Conservation (phyloP, 2,113 vertebrate genomes). For the Seriola aureovittata region DNA sequence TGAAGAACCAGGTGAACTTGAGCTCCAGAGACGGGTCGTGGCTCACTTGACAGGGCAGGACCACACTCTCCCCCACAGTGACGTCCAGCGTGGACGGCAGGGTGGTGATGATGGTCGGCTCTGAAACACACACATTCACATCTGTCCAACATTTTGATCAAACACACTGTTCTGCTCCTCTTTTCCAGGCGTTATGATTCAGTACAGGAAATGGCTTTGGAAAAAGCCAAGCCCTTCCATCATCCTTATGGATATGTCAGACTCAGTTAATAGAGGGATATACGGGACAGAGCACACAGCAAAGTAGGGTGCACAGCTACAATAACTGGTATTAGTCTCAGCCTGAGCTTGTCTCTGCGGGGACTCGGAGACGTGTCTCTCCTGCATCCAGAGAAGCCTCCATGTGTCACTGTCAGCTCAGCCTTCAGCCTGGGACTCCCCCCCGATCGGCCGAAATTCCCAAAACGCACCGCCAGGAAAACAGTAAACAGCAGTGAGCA, state of each 20-base stretch:
- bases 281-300: slow-evolving; percentile 59
- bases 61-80: slow-evolving; percentile 96
- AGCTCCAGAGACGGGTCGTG: slow-evolving; percentile 94
- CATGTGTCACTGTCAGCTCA: slow-evolving; percentile 77
- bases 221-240: slow-evolving; percentile 73
- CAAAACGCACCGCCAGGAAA: slow-evolving; percentile 65
- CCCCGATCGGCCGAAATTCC: slow-evolving; percentile 52
- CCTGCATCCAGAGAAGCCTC: slow-evolving; percentile 62
- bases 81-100: slow-evolving; percentile 93
- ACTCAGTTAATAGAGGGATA: slow-evolving; percentile 72
- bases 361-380: slow-evolving; percentile 55
- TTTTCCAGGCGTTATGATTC: slow-evolving; percentile 53
- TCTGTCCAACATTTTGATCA: slow-evolving; percentile 34
- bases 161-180: background rate
- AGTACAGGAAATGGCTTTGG: slow-evolving; percentile 46
- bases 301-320: slow-evolving; percentile 68
- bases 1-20: slow-evolving; percentile 96
- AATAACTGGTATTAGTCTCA: slow-evolving; percentile 72
- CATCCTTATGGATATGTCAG: slow-evolving; percentile 75
- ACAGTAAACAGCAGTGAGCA: slow-evolving; percentile 62
- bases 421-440: slow-evolving; percentile 58
- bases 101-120: slow-evolving; percentile 93
- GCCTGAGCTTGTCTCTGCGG: slow-evolving; percentile 61
- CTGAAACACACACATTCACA: slow-evolving; percentile 80
- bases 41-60: slow-evolving; percentile 95